phyloP scores from a whole-genome alignment of 2,797 vertebrate genomes.

The Notoglanidium macrostoma region DNA sequence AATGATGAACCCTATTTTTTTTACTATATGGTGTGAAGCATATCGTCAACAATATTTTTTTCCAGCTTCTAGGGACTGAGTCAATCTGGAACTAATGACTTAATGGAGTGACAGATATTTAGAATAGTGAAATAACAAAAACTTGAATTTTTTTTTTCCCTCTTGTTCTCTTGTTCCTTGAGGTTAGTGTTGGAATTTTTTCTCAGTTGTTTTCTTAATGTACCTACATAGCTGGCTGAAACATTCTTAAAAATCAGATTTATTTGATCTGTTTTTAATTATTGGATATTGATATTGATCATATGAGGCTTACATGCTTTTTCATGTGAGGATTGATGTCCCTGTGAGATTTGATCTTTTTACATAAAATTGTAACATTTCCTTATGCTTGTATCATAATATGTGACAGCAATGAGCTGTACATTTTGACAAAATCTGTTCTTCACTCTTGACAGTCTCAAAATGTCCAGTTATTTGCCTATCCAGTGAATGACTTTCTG shows the following conservation, averaged over 20 bases:
- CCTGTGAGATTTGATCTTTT: background rate
- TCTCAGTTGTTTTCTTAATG: background rate
- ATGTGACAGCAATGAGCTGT: background rate
- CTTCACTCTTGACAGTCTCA: background rate
- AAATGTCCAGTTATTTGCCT: background rate
- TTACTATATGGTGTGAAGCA: background rate
- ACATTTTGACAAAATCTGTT: background rate
- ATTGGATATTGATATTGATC: background rate
- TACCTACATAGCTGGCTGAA: background rate
- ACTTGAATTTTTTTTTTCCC: background rate
- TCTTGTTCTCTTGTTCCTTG: background rate
- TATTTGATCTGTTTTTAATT: background rate
- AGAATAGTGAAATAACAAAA: background rate
- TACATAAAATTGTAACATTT: background rate
- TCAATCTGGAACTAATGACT: background rate
- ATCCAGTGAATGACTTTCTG: conserved; percentile 32
- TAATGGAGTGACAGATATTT: background rate
- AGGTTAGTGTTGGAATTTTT: background rate
- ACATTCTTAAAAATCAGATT: background rate
- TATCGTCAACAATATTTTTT: background rate
- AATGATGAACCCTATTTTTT: background rate
- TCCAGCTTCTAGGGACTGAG: background rate
- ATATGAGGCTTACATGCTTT: too few species aligned
- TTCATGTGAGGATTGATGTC: background rate
- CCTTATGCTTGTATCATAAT: background rate